These are phyloP conservation scores for Sander vitreus DNA, from an alignment of 2,113 vertebrate genomes.

Conservation along the genomic window DNA sequence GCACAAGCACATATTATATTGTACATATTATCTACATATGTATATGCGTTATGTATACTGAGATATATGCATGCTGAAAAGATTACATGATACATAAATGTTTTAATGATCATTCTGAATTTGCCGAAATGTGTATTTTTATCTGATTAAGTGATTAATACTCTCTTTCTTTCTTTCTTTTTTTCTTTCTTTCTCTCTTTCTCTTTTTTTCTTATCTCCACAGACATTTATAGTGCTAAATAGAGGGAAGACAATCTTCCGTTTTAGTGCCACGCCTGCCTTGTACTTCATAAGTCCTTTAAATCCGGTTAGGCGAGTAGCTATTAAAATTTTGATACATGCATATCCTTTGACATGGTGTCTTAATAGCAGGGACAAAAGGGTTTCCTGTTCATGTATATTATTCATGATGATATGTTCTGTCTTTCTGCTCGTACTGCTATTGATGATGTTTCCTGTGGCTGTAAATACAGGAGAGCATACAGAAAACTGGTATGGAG, in stretches of 20 bases:
- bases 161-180: constrained; percentile 6
- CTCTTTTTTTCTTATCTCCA: constrained; percentile 79
- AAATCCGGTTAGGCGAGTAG: constrained; percentile 96
- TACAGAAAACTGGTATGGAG: neutral
- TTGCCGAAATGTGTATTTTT: neutral
- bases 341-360: constrained; percentile 95
- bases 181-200: neutral
- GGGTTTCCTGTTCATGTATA: constrained; percentile 57
- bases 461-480: constrained; percentile 27
- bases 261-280: constrained; percentile 99
- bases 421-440: constrained; percentile 39
- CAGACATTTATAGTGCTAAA: constrained; percentile 99
- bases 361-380: constrained; percentile 58
- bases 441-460: constrained; percentile 54
- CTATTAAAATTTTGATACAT: constrained; percentile 99
- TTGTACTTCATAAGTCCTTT: constrained; percentile 99
- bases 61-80: neutral
- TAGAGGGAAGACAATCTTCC: constrained; percentile 99
- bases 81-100: no score
- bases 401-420: constrained; percentile 69
- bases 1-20: neutral
- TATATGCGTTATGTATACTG: neutral
- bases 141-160: constrained; percentile 26
- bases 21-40: neutral
- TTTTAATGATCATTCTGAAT: neutral